Evolutionary conservation across 2,888 invertebrate genomes (phyloP).

Genomic region (Diadegma fenestrale): DNA sequence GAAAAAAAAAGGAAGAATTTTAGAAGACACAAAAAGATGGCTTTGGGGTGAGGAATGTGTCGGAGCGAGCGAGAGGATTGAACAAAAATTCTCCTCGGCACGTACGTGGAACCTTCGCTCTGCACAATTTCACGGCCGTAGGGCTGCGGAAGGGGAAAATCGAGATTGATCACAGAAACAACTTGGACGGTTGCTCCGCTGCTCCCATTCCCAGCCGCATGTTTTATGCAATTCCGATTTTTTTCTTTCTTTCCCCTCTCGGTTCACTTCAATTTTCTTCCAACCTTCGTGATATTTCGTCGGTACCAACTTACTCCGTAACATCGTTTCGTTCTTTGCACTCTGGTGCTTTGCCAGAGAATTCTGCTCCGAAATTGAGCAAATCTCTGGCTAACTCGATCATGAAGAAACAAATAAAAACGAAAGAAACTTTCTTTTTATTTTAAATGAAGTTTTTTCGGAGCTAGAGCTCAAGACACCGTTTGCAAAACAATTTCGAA

Average conservation of each 20-base stretch:
- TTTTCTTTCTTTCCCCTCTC: constrained; percentile 19
- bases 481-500: too few species aligned
- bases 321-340: not conserved
- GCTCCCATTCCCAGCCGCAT: constrained; percentile 28
- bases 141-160: constrained; percentile 21
- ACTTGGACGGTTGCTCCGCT: constrained; percentile 13
- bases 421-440: not conserved
- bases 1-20: constrained; percentile 45
- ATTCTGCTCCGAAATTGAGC: not conserved
- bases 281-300: not conserved
- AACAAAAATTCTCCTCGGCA: constrained; percentile 51
- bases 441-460: not conserved
- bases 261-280: constrained; percentile 5
- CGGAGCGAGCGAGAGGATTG: constrained; percentile 15
- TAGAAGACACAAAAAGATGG: constrained; percentile 37
- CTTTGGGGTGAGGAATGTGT: constrained; percentile 39
- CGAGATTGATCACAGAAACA: constrained; percentile 50
- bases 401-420: not conserved
- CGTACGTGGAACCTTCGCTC: constrained; percentile 40
- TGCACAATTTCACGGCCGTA: constrained; percentile 63
- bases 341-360: not conserved
- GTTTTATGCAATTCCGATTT: constrained; percentile 8
- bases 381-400: not conserved
- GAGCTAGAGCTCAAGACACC: not conserved
- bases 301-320: not conserved